phyloP scores from a whole-genome alignment of 2,888 invertebrate species.

The Calephelis perditalis region DNA sequence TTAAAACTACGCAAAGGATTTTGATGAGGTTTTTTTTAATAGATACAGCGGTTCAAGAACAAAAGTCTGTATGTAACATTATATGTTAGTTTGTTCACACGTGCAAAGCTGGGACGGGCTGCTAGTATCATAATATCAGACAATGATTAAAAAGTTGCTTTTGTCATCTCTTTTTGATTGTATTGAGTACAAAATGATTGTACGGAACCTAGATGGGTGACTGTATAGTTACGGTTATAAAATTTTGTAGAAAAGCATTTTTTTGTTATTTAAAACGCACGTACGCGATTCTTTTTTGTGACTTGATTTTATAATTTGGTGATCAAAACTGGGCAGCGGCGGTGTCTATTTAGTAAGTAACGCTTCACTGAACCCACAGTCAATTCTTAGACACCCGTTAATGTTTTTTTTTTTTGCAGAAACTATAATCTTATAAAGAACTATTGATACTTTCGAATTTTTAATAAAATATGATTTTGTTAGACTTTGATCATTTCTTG shows the following conservation, averaged over 20 bases:
- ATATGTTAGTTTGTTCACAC: no score
- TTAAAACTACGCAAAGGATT: no score
- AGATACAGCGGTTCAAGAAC: no score
- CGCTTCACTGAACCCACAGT: conserved; percentile 27
- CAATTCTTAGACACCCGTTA: conserved; percentile 25
- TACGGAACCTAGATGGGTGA: neutral
- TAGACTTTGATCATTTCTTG: no score
- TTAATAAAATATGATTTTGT: neutral
- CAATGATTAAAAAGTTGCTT: no score
- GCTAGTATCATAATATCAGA: no score
- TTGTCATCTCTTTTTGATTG: no score
- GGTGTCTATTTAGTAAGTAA: conserved; percentile 23
- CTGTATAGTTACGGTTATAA: neutral
- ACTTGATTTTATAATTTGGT: conserved; percentile 3
- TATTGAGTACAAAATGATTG: neutral
- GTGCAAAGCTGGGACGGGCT: no score
- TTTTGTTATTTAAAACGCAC: neutral
- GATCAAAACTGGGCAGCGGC: neutral
- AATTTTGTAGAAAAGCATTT: neutral
- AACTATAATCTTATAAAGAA: conserved; percentile 18
- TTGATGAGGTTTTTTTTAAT: no score
- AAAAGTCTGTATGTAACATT: no score
- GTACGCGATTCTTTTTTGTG: neutral
- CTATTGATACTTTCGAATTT: conserved; percentile 28
- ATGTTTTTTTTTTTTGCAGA: conserved; percentile 15